These are phyloP conservation scores for Pollenia angustigena DNA, from an alignment of 2,888 invertebrate genomes.

Conservation along the genomic window DNA sequence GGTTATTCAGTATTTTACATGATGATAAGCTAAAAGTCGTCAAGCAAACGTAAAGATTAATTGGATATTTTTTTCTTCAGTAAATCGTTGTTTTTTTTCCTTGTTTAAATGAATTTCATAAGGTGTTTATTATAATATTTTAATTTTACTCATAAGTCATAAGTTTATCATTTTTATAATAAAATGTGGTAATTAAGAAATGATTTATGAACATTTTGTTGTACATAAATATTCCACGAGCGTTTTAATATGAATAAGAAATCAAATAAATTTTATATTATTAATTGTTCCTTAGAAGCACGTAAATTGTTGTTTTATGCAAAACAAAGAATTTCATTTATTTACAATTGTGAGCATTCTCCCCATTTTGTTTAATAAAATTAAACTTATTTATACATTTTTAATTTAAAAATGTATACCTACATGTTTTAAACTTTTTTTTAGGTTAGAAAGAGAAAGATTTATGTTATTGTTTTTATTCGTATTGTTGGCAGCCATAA, in stretches of 20 bases:
- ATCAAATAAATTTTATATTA: background rate
- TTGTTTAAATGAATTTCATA: slow-evolving; percentile 4
- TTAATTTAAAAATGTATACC: too few relatives aligned
- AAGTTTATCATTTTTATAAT: slow-evolving; percentile 48
- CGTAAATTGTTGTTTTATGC: slow-evolving; percentile 3
- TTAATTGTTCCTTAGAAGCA: slow-evolving; percentile 44
- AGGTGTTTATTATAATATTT: slow-evolving; percentile 17
- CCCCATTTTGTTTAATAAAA: too few relatives aligned
- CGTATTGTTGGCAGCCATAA: slow-evolving; percentile 13
- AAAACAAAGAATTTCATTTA: background rate
- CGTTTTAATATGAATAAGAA: background rate
- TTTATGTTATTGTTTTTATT: background rate
- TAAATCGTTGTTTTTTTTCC: background rate
- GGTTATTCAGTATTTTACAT: background rate
- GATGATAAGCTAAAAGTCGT: slow-evolving; percentile 10
- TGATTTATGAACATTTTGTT: slow-evolving; percentile 54
- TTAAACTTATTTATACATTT: too few relatives aligned
- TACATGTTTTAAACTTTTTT: background rate
- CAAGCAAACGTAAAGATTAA: slow-evolving; percentile 40
- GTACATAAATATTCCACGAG: background rate
- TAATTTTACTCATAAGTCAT: slow-evolving; percentile 22
- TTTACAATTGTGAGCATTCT: background rate
- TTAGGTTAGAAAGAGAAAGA: background rate
- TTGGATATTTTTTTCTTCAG: slow-evolving; percentile 20
- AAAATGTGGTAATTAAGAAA: slow-evolving; percentile 44